Conservation (phyloP, 2,113 vertebrate genomes). For the Pogona vitticeps region DNA sequence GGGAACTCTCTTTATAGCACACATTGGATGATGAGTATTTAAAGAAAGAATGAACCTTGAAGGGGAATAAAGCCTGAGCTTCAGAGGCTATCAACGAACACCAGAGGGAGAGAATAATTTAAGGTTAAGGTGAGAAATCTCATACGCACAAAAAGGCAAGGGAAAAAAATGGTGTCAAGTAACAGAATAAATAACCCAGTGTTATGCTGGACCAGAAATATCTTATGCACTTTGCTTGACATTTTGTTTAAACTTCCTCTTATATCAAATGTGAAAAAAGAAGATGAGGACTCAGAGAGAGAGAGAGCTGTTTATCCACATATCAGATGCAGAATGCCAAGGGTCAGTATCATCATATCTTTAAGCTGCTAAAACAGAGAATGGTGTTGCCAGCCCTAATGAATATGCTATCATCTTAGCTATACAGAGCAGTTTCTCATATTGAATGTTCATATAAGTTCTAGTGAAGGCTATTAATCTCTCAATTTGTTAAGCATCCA, state of each 20-base stretch:
- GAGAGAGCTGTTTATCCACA: background rate
- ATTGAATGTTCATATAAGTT: background rate
- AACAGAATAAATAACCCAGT: constrained; percentile 22
- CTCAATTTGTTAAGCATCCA: background rate
- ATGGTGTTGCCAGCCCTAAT: background rate
- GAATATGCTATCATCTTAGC: constrained; percentile 11
- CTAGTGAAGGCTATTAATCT: background rate
- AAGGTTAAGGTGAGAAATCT: constrained; percentile 63
- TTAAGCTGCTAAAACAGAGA: background rate
- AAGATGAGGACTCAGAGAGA: background rate
- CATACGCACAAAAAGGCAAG: constrained; percentile 35
- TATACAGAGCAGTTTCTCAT: background rate
- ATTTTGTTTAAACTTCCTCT: background rate
- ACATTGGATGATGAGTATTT: constrained; percentile 74
- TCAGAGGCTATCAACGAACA: constrained; percentile 64
- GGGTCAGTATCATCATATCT: constrained; percentile 14
- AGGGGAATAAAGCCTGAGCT: constrained; percentile 73
- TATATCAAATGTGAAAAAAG: constrained; percentile 1
- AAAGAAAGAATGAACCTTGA: constrained; percentile 73
- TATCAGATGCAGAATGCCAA: background rate
- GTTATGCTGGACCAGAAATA: constrained; percentile 25
- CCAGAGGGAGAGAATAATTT: constrained; percentile 71
- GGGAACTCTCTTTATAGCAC: constrained; percentile 77
- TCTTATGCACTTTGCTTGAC: background rate
- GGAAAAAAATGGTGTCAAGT: constrained; percentile 50